phyloP scores from a whole-genome alignment of 2,888 invertebrate genomes.

The Chromoteleia sp. region DNA sequence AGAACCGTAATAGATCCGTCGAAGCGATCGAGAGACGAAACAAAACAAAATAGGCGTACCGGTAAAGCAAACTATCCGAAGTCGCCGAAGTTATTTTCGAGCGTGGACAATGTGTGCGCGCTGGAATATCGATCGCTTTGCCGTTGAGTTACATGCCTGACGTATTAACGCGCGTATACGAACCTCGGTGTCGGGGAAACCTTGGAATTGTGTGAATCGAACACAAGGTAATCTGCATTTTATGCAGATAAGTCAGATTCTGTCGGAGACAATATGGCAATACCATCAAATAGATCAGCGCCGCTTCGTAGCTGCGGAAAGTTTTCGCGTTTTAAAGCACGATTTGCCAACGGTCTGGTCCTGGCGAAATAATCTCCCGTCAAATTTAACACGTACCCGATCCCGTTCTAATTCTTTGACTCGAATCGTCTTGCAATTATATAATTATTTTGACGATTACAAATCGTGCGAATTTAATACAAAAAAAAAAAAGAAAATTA shows the following conservation, averaged over 20 bases:
- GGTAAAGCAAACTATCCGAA: conserved; percentile 43
- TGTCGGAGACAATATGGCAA: conserved; percentile 61
- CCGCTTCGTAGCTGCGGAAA: conserved; percentile 17
- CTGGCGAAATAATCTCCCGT: background rate
- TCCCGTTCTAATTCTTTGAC: no score
- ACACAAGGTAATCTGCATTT: conserved; percentile 81
- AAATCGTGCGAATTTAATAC: no score
- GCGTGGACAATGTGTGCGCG: conserved; percentile 59
- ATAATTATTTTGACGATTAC: no score
- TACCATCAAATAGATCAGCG: conserved; percentile 59
- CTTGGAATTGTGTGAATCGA: conserved; percentile 79
- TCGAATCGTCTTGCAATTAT: no score
- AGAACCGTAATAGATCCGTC: conserved; percentile 34
- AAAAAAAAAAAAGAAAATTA: no score
- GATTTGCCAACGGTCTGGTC: conserved; percentile 11
- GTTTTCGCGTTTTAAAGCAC: conserved; percentile 25
- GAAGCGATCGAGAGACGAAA: conserved; percentile 69
- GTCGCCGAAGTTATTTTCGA: conserved; percentile 61
- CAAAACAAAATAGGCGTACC: conserved; percentile 75
- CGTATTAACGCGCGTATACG: conserved; percentile 61
- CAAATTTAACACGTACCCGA: background rate
- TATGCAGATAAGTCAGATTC: conserved; percentile 75
- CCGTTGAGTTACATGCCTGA: conserved; percentile 54
- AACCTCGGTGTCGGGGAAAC: conserved; percentile 69
- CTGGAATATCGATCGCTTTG: conserved; percentile 66